Evolutionary conservation across 2,888 invertebrate genomes (phyloP), one percentile per base, ranked within the genome.

Genomic region (Phania funesta): DNA sequence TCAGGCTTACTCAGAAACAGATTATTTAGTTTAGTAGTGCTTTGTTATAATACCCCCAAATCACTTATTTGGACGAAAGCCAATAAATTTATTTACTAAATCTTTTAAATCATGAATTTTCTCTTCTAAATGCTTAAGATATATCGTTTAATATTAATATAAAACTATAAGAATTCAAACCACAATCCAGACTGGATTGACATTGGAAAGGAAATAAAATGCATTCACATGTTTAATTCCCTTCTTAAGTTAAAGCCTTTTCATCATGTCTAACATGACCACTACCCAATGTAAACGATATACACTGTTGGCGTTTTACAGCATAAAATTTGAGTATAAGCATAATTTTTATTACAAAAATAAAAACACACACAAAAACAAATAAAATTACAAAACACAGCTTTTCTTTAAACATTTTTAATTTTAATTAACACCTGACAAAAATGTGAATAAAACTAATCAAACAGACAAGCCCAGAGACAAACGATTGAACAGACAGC

Each of bases 341-440:
- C 16, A 68, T 60, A 52, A 52, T 24, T 60, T 76, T 60, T 76
- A 60, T 32, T 41, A 46, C 44, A 22, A 24, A 3, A 3, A 52
- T 5, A 6, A 26, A 26, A 64, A 52, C 4, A 9, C 26, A n/a
- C 9, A 26, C 11, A 11, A 54, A n/a, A 50, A 41, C n/a, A 26
- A 6, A 26, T 26, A 3, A 26, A 26, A 5, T 56, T 24, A 18
- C 41, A 46, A 29, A 44, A 44, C 20, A 44, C 48, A 70, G 52
- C 52, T 29, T 70, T 77, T 73, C 70, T 77, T 76, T 76, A 76
- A 81, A 62, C 67, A 77, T 81, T 73, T 71, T 68, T 77, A 62
- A 54, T 67, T 73, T 81, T 81, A 77, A 77, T 81, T 81, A 81
- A 81, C 81, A 73, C 76, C 81, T 81, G 81, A 71, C 81, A 81